Conservation (phyloP, 2,113 vertebrate genomes). For the Callorhinus ursinus region DNA sequence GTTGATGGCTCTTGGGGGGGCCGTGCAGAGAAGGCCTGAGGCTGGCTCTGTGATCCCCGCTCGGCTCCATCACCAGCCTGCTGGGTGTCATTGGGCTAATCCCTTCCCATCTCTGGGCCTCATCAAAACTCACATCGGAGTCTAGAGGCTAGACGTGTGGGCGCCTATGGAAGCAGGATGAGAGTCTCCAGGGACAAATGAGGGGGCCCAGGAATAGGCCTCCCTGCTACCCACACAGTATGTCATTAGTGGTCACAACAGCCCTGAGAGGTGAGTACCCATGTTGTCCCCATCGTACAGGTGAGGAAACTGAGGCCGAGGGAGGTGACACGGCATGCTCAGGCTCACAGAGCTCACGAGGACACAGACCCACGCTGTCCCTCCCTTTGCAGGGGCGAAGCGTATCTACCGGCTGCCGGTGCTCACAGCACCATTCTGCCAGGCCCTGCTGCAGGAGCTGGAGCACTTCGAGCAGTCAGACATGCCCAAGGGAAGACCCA, state of each 20-base stretch:
- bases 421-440: conserved; percentile 92
- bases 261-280: not conserved
- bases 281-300: not conserved
- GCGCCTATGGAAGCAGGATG: not conserved
- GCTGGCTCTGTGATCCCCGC: no score
- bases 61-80: not conserved
- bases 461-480: conserved; percentile 94
- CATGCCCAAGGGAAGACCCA: conserved; percentile 95
- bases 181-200: not conserved
- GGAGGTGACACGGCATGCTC: not conserved
- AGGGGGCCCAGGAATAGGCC: not conserved
- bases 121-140: not conserved
- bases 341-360: not conserved
- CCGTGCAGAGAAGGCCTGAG: not conserved
- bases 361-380: not conserved
- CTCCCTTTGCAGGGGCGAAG: conserved; percentile 86
- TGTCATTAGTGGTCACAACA: not conserved
- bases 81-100: not conserved
- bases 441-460: conserved; percentile 92
- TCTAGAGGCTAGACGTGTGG: not conserved
- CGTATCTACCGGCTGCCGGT: conserved; percentile 93
- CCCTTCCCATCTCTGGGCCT: not conserved
- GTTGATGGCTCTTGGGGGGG: no score
- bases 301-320: not conserved
- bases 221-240: rapidly evolving